Conservation (phyloP, 2,888 invertebrate genomes). For the Phanerotoma sp. region DNA sequence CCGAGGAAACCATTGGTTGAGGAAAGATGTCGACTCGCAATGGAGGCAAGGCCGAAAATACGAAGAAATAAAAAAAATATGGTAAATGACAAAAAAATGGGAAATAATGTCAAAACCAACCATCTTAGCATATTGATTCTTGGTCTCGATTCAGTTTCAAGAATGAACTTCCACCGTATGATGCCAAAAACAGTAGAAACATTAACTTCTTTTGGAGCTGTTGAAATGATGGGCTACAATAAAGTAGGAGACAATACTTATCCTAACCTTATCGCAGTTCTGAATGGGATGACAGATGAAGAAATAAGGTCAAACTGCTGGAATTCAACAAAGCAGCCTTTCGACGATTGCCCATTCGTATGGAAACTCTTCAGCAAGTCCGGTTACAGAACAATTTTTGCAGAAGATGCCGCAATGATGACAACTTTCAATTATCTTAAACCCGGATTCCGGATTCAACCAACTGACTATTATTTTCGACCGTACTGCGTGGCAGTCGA, state of each 20-base stretch:
- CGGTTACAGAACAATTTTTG: constrained; percentile 77
- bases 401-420: constrained; percentile 79
- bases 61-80: constrained; percentile 42
- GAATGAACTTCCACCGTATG: constrained; percentile 81
- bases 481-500: constrained; percentile 74
- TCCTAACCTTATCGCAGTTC: constrained; percentile 81
- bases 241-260: constrained; percentile 95
- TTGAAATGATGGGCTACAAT: constrained; percentile 85
- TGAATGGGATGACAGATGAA: constrained; percentile 70
- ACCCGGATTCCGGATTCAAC: constrained; percentile 73
- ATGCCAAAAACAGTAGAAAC: constrained; percentile 72
- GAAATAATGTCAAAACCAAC: constrained; percentile 36
- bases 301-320: constrained; percentile 72
- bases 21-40: constrained; percentile 35
- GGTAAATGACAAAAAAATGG: constrained; percentile 17
- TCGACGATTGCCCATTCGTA: constrained; percentile 79
- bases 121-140: constrained; percentile 73
- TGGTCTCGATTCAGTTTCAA: constrained; percentile 84
- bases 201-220: constrained; percentile 65
- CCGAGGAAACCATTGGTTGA: constrained; percentile 56
- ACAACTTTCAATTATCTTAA: constrained; percentile 81
- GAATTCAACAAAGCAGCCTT: constrained; percentile 62
- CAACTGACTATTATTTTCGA: constrained; percentile 83
- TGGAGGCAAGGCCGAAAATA: constrained; percentile 37
- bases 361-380: constrained; percentile 77